A percentile compares a stretch with the other conserved stretches of the same genome.
Evolutionary conservation across 2,797 vertebrate genomes (phyloP).

Genomic region (Taenioides sp.): DNA sequence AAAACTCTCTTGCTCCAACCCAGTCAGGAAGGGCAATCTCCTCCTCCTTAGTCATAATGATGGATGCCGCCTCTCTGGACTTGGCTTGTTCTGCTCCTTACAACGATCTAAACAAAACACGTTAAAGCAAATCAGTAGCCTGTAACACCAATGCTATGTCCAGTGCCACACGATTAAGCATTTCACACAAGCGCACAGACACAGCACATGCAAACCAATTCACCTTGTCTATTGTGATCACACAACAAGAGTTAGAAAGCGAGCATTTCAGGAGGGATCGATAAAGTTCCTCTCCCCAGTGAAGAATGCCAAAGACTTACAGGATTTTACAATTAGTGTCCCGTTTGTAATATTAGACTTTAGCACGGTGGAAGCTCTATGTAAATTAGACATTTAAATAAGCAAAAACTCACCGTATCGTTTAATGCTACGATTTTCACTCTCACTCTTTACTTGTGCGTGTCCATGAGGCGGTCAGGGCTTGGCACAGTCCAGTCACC

Average conservation of each 20-base stretch:
- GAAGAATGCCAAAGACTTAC: not conserved
- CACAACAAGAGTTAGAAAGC: not conserved
- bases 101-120: slow-evolving; percentile 25
- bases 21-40: slow-evolving; percentile 82
- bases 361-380: not conserved
- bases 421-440: slow-evolving; percentile 19
- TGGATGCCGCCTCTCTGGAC: slow-evolving; percentile 30
- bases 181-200: not conserved
- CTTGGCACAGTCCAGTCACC: slow-evolving; percentile 15
- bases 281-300: not conserved
- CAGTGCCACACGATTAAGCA: not conserved
- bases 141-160: not conserved
- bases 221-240: not conserved
- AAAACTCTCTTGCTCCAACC: slow-evolving; percentile 89
- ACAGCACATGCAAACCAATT: not conserved
- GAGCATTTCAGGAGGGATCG: no score
- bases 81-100: slow-evolving; percentile 23
- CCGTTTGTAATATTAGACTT: not conserved
- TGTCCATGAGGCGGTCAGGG: not conserved
- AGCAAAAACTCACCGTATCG: slow-evolving; percentile 52
- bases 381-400: not conserved
- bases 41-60: slow-evolving; percentile 94
- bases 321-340: not conserved
- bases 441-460: slow-evolving; percentile 10
- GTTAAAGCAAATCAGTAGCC: not conserved